phyloP scores from a whole-genome alignment of 2,113 vertebrate species.

The Heptranchias perlo region DNA sequence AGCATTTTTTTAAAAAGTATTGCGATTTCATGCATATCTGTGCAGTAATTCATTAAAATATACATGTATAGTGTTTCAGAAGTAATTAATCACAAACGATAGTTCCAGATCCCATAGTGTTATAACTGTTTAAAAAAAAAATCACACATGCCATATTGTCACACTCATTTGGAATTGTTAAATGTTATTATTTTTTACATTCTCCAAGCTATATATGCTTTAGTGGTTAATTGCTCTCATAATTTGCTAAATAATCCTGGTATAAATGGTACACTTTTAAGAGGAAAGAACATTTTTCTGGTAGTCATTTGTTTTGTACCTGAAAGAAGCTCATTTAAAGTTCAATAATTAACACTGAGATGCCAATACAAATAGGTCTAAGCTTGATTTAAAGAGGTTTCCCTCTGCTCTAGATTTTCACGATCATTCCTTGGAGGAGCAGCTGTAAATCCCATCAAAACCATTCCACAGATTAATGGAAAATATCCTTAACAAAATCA shows the following conservation, averaged over 20 bases:
- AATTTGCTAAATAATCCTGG: background rate
- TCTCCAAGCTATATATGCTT: background rate
- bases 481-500: background rate
- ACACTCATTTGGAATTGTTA: background rate
- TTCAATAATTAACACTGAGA: background rate
- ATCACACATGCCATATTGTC: background rate
- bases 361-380: background rate
- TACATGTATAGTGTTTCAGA: background rate
- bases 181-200: background rate
- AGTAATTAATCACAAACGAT: background rate
- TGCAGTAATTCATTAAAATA: background rate
- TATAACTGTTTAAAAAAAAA: background rate
- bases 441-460: background rate
- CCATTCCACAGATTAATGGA: background rate
- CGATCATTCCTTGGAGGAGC: background rate
- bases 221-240: background rate
- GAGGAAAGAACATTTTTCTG: background rate
- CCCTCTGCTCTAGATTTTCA: background rate
- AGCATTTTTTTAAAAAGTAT: no score
- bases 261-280: background rate
- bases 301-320: background rate
- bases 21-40: no score
- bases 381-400: background rate
- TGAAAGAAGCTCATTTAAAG: background rate
- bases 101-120: background rate